Evolutionary conservation across 2,113 vertebrate species (phyloP).

Genomic region (Pavo muticus): DNA sequence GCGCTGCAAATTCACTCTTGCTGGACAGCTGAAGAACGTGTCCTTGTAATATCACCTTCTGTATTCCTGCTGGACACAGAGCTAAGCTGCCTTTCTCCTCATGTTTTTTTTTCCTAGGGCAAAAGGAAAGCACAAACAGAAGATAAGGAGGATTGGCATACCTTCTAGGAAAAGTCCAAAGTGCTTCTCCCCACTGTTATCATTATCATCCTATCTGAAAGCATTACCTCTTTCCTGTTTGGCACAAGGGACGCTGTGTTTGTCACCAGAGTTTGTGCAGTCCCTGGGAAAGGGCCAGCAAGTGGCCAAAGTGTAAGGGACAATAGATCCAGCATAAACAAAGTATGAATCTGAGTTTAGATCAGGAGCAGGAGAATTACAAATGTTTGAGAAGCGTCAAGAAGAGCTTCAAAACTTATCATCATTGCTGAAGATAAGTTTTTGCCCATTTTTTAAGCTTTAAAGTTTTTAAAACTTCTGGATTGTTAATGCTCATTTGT

Average conservation of each 20-base stretch:
- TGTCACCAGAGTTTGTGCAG: background rate
- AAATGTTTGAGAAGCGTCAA: background rate
- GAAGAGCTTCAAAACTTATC: background rate
- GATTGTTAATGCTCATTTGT: fast-evolving
- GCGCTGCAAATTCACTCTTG: background rate
- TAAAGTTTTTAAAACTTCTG: background rate
- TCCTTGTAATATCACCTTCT: background rate
- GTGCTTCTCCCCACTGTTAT: background rate
- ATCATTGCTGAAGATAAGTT: background rate
- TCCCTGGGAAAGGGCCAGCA: background rate
- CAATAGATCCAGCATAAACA: background rate
- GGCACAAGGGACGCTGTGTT: constrained; percentile 4
- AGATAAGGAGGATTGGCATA: background rate
- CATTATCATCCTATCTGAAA: background rate
- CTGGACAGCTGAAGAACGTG: background rate
- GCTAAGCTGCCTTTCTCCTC: background rate
- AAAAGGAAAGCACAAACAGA: constrained; percentile 20
- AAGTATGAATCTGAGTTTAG: background rate
- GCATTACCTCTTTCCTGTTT: constrained; percentile 26
- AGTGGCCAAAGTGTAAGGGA: background rate
- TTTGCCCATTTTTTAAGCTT: background rate
- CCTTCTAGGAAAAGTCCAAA: constrained; percentile 23
- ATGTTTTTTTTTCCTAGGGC: background rate
- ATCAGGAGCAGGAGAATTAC: background rate
- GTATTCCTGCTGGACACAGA: background rate